Conservation (phyloP, 2,797 vertebrate species). For the Pseudochirops cupreus region DNA sequence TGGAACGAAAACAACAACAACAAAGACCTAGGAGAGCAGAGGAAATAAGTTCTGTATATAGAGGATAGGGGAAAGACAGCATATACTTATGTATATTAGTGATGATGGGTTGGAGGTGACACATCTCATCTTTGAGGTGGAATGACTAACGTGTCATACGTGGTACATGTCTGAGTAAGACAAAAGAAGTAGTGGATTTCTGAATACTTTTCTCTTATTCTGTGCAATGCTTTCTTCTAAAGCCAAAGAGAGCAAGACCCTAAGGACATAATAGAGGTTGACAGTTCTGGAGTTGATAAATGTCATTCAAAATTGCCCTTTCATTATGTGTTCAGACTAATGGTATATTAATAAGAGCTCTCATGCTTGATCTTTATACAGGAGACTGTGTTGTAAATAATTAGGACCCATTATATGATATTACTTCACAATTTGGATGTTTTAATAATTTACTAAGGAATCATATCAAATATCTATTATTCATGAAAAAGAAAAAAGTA, state of each 20-base stretch:
- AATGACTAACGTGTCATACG: not conserved
- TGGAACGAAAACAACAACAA: not conserved
- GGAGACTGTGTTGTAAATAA: conserved; percentile 76
- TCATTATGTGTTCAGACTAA: conserved; percentile 78
- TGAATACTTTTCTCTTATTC: conserved; percentile 74
- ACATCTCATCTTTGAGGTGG: conserved; percentile 7
- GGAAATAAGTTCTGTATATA: not conserved
- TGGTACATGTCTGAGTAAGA: conserved; percentile 28
- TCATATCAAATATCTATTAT: conserved; percentile 33
- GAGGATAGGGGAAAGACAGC: not conserved
- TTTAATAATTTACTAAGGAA: conserved; percentile 72
- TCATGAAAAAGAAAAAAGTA: conserved; percentile 54
- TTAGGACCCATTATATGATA: conserved; percentile 77
- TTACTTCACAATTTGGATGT: conserved; percentile 74
- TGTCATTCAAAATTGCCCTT: conserved; percentile 82
- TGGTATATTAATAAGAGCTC: conserved; percentile 79
- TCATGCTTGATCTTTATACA: conserved; percentile 69
- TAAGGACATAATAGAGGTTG: conserved; percentile 80
- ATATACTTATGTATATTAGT: not conserved
- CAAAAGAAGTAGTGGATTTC: conserved; percentile 40
- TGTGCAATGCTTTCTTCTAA: conserved; percentile 74
- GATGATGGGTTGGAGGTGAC: not conserved
- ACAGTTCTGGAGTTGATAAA: conserved; percentile 83
- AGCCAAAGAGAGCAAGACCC: conserved; percentile 79
- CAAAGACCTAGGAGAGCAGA: not conserved